Evolutionary conservation across 2,888 invertebrate genomes (phyloP), one percentile per base, ranked within the genome.

Genomic region (Nasonovia ribisnigri): DNA sequence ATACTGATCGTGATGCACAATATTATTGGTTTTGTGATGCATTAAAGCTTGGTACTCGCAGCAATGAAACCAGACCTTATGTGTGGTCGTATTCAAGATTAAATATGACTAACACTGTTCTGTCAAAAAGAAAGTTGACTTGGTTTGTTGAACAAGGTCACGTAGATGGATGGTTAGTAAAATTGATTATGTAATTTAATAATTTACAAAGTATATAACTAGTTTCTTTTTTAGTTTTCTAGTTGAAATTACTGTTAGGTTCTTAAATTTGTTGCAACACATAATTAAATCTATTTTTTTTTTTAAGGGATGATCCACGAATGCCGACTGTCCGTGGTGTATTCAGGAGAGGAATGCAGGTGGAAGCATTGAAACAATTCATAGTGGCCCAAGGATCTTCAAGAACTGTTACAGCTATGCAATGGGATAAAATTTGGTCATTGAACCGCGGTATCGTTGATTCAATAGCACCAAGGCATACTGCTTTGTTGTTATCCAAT

Each of bases 341-440:
- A 93, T 96, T 99, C 77, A 97, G 99, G 29, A 97, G 99, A 95
- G 99, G 99, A 51, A 98, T 99, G 98, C 98, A 99, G 0, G 99
- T 99, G 86, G 99, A 99, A 95, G 99, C 99, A 0, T 96, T 99
- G 90, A 98, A 98, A 95, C 98, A 99, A 96, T 99, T 99, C 96
- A 99, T 99, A 94, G 97, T 98, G 94, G 99, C 99, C 29, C 99
- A 99, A 96, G 99, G 99, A 93, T 99, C 99, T 90, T 99, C 99
- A 90, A 97, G 98, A 94, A 98, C 99, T 0, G 99, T 99, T 16
- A 99, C 99, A 5, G 98, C 99, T 96, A 99, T 99, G 99, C 99
- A 99, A 96, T 99, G 99, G 99, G 99, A 99, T 96, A 99, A 99
- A 96, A 99, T 99, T 95, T 99, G 99, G 99, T 97, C 99, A 26